Conservation (phyloP, 2,888 invertebrate species). For the Agrochola circellaris region DNA sequence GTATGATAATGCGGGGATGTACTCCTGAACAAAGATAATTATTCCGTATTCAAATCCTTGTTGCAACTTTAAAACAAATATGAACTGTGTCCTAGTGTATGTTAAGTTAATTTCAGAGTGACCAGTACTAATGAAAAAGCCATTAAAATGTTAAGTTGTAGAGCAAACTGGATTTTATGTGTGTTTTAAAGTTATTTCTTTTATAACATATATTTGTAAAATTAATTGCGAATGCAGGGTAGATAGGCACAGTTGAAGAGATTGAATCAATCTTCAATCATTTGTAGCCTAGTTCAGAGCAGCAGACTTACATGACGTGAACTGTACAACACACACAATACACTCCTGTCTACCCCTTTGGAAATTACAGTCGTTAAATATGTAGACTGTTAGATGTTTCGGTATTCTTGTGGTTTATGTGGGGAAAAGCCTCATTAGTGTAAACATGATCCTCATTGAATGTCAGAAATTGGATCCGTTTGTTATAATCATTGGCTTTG, state of each 20-base stretch:
- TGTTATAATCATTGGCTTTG: slow-evolving; percentile 40
- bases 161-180: too few relatives aligned
- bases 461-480: slow-evolving; percentile 75
- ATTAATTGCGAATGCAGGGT: not conserved
- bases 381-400: not conserved
- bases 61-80: not conserved
- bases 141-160: not conserved
- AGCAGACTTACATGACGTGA: not conserved
- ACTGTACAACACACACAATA: not conserved
- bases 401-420: too few relatives aligned
- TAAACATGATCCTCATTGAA: slow-evolving; percentile 26
- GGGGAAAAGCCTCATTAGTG: slow-evolving; percentile 18
- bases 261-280: too few relatives aligned
- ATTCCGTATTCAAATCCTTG: not conserved
- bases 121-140: not conserved
- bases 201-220: not conserved
- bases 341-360: not conserved
- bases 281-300: not conserved
- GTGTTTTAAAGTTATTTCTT: too few relatives aligned
- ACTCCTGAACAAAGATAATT: slow-evolving; percentile 89
- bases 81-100: not conserved
- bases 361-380: not conserved
- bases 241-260: too few relatives aligned
- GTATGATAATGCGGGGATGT: slow-evolving; percentile 98
- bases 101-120: not conserved